These are phyloP conservation scores for Hippoglossus stenolepis DNA, from an alignment of 2,113 vertebrate species.

Conservation along the genomic window DNA sequence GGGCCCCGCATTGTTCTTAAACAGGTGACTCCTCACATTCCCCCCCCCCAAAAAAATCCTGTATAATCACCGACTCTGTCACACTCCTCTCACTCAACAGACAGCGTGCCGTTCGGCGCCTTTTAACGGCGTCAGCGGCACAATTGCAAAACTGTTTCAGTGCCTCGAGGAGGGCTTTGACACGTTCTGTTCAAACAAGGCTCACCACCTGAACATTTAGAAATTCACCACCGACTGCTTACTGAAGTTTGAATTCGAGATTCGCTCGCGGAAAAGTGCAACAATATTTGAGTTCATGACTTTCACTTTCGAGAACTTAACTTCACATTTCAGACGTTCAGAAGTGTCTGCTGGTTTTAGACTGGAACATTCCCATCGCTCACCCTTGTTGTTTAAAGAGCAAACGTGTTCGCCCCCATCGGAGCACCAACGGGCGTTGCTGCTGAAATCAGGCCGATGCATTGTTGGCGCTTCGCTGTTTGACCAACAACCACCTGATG, in stretches of 20 bases:
- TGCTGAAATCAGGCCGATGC: too few species aligned
- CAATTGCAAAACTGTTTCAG: conserved; percentile 33
- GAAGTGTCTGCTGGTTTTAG: too few species aligned
- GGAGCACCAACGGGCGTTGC: too few species aligned
- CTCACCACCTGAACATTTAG: not conserved
- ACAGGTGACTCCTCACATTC: conserved; percentile 39
- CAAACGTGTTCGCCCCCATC: too few species aligned
- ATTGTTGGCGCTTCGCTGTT: too few species aligned
- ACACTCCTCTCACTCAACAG: conserved; percentile 1
- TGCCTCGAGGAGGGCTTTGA: conserved; percentile 39
- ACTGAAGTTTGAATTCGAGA: not conserved
- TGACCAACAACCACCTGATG: too few species aligned
- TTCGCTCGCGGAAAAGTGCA: not conserved
- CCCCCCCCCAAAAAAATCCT: not conserved
- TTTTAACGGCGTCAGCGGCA: not conserved
- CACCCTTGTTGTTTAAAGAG: too few species aligned
- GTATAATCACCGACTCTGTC: conserved; percentile 22
- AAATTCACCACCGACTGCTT: not conserved
- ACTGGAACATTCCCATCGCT: too few species aligned
- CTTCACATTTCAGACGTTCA: not conserved
- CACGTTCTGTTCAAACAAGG: not conserved
- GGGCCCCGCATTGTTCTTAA: conserved; percentile 15
- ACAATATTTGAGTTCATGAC: not conserved
- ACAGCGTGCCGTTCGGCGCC: not conserved
- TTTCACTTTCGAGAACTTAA: not conserved